Percentiles rank a stretch among this genome's conserved stretches.
Evolutionary conservation across 2,888 invertebrate genomes (phyloP).

Genomic region (Masnerella sp.): DNA sequence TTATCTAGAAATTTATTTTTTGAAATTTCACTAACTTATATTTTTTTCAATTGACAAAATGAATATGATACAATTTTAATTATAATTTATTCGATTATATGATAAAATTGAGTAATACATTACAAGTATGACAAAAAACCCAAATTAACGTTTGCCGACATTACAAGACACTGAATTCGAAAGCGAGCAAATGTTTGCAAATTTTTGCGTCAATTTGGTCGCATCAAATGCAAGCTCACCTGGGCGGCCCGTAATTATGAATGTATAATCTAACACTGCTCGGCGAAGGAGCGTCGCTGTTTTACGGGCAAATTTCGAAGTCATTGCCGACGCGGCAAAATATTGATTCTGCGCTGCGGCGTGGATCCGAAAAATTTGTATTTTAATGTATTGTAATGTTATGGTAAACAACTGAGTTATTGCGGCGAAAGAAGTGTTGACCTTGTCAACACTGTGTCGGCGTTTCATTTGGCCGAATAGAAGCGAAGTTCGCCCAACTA

Average conservation of each 20-base stretch:
- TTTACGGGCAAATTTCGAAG: slow-evolving; percentile 10
- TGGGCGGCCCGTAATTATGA: slow-evolving; percentile 35
- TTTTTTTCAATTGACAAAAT: no score
- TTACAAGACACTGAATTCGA: no score
- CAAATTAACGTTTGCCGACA: no score
- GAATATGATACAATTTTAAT: no score
- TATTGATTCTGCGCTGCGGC: slow-evolving; percentile 23
- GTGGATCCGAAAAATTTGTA: slow-evolving; percentile 24
- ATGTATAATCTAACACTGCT: slow-evolving; percentile 28
- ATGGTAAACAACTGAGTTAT: slow-evolving; percentile 30
- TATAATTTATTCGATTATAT: no score
- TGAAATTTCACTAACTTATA: no score
- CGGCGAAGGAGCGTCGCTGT: slow-evolving; percentile 6
- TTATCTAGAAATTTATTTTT: no score
- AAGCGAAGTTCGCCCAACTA: slow-evolving; percentile 5
- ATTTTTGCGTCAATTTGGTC: no score
- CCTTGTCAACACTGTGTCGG: slow-evolving; percentile 18
- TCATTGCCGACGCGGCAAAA: slow-evolving; percentile 5
- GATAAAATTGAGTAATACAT: no score
- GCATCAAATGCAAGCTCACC: no score
- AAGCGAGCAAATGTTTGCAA: no score
- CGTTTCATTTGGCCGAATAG: slow-evolving; percentile 9
- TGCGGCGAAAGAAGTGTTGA: slow-evolving; percentile 27
- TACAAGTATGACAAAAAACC: no score
- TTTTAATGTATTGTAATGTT: slow-evolving; percentile 37